These are phyloP conservation scores for human DNA, from an alignment of 2,113 vertebrate genomes.

Conservation along the genomic window GRCh38 chr5:150619501-150620000, in stretches of 20 bases:
- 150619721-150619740: conserved; percentile 58
- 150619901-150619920: background rate
- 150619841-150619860: background rate
- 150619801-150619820: conserved; percentile 62
- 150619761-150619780: conserved; percentile 53
- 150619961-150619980: background rate
- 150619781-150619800: conserved; percentile 55
- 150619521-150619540: background rate
- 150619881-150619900: background rate
- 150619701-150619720: conserved; percentile 59
- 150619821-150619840: background rate
- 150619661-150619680: background rate
- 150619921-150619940: background rate
- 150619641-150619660: background rate
- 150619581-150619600: conserved; percentile 43
- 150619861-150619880: background rate
- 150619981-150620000: background rate
- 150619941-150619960: background rate
- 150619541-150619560: background rate
- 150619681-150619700: background rate
- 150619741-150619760: conserved; percentile 44
- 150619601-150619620: conserved; percentile 54
- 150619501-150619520: background rate
- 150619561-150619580: background rate
- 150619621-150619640: background rate